These are phyloP conservation scores for Nycticebus coucang DNA, from an alignment of 2,113 vertebrate genomes.

Conservation along the genomic window DNA sequence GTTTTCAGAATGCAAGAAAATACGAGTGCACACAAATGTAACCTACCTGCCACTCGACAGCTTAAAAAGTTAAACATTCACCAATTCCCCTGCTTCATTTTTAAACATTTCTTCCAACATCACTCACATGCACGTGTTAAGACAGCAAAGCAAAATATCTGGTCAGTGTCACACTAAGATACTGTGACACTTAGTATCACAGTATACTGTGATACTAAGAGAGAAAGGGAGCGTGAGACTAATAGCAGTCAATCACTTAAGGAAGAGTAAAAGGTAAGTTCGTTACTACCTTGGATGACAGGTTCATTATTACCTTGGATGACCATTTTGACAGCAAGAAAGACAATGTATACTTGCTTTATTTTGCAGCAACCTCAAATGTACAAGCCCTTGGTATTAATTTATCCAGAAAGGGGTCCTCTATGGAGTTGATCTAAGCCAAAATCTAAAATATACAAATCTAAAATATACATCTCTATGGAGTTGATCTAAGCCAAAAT, in stretches of 20 bases:
- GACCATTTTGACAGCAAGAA: neutral
- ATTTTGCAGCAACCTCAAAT: neutral
- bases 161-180: neutral
- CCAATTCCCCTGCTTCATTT: neutral
- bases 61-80: neutral
- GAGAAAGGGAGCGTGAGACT: neutral
- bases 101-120: neutral
- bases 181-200: too few relatives aligned
- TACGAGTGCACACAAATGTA: neutral
- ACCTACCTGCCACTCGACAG: neutral
- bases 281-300: neutral
- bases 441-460: too few relatives aligned
- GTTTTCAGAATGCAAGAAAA: neutral
- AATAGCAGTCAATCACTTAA: neutral
- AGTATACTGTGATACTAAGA: too few relatives aligned
- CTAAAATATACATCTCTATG: too few relatives aligned
- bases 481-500: neutral
- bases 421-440: neutral
- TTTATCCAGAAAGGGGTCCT: neutral
- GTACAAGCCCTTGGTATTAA: neutral
- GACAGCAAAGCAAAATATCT: neutral
- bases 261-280: neutral
- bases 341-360: neutral
- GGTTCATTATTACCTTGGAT: neutral
- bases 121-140: neutral